Base-by-base conservation (phyloP, 2,113 vertebrate species). In the Brachypodius melanocephalos region DNA sequence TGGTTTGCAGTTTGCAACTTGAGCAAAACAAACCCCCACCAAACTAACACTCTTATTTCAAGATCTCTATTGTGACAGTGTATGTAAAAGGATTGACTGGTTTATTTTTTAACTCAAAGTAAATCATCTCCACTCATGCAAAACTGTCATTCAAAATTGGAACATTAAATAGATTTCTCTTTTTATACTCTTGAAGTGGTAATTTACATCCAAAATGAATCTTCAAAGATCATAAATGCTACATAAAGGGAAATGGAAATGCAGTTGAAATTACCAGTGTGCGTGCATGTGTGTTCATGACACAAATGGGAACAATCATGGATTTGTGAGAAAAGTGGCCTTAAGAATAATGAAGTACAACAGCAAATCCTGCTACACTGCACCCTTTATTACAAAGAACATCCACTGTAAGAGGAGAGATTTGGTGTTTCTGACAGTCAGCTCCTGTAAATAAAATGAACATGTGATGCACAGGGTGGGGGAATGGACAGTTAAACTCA, bases 141-240 rank as follows among this genome's bases (percentile, higher is more conserved):
- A 92, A 92, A 22, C 66, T 25, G 4, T 72, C 93, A 95, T 34
- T 87, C 85, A 83, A 10, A 58, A 57, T 34, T 18, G 34, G 34
- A 94, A 74, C n/a, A 75, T 80, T 75, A 89, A 83, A 83, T 15
- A 85, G 48, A 40, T 40, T 82, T 77, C 82, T 83, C 22, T 85
- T 68, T 94, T 82, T 79, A 77, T 62, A 46, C 29, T 86, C 72
- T 12, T 90, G 76, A 93, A 92, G 34, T 71, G 66, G 71, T 79
- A 55, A 93, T 75, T 95, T 95, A 84, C 46, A 85, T 69, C 71
- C 81, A 71, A 87, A 97, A 91, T 38, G 32, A 65, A 69, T 46
- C 42, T 54, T 85, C 54, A 78, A 74, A 92, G 38, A 76, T 57
- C 71, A 42, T 79, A 77, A 65, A 71, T 38, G 66, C 52, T 58